Evolutionary conservation across 2,888 invertebrate species (phyloP).

Genomic region (Sipha maydis): DNA sequence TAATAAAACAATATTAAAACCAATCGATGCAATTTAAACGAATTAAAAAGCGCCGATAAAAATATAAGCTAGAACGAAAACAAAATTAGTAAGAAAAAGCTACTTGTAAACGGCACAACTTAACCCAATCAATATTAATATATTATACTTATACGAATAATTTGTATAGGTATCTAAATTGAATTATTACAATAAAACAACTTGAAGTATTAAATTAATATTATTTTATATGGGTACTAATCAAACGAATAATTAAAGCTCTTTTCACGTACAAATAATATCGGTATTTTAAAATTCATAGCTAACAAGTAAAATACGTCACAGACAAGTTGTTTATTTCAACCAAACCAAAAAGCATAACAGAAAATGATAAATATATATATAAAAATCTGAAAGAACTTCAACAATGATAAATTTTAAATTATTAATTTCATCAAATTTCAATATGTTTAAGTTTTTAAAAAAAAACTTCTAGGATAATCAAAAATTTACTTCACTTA

Average conservation of each 20-base stretch:
- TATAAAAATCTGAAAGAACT: too few species aligned
- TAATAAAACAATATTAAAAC: slow-evolving; percentile 27
- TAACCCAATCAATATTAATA: slow-evolving; percentile 6
- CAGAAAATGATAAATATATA: background rate
- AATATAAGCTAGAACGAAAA: background rate
- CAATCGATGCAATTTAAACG: slow-evolving; percentile 19
- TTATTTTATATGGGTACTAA: background rate
- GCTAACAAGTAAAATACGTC: background rate
- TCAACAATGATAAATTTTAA: too few species aligned
- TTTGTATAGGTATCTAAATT: background rate
- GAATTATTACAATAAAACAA: background rate
- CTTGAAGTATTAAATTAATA: slow-evolving; percentile 11
- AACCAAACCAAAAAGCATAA: background rate
- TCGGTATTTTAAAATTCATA: background rate
- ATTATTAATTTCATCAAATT: too few species aligned
- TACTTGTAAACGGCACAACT: background rate
- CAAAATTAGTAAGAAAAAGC: background rate
- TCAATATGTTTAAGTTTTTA: too few species aligned
- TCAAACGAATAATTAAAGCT: background rate
- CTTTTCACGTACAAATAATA: background rate
- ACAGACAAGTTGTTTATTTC: background rate
- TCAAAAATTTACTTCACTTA: too few species aligned
- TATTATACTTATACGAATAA: background rate
- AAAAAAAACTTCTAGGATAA: too few species aligned
- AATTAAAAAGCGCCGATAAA: slow-evolving; percentile 34